phyloP scores from a whole-genome alignment of 2,888 invertebrate genomes.

The Drosophila anceps region DNA sequence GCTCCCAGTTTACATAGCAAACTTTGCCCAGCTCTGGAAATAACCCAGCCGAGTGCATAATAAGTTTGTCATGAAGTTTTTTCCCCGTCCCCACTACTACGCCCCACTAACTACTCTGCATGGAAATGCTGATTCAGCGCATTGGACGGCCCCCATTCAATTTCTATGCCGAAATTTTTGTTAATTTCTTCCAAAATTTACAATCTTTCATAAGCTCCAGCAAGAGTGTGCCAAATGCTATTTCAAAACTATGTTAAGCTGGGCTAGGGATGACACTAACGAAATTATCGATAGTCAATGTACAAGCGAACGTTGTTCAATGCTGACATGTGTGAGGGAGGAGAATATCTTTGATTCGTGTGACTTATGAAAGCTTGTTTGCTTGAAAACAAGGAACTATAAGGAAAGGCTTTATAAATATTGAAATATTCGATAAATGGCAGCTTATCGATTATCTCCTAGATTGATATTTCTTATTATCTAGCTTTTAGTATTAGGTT shows the following conservation, averaged over 20 bases:
- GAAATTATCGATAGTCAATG: constrained; percentile 1
- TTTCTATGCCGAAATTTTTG: constrained; percentile 33
- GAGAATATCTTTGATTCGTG: background rate
- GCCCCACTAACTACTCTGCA: constrained; percentile 18
- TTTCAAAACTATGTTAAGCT: background rate
- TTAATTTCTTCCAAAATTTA: constrained; percentile 43
- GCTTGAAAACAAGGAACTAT: background rate
- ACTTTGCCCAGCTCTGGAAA: constrained; percentile 66
- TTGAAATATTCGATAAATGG: background rate
- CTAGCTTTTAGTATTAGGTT: background rate
- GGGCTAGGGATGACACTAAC: background rate
- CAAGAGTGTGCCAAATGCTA: constrained; percentile 21
- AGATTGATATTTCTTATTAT: too few relatives aligned
- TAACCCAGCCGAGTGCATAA: constrained; percentile 66
- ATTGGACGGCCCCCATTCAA: constrained; percentile 26
- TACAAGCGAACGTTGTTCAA: background rate
- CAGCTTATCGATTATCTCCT: background rate
- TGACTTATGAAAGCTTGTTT: background rate
- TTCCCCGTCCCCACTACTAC: background rate
- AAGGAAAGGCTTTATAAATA: too few relatives aligned
- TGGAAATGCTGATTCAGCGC: constrained; percentile 53
- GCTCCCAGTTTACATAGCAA: constrained; percentile 72
- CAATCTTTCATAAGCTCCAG: constrained; percentile 23
- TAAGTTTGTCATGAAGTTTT: constrained; percentile 65
- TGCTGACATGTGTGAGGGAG: background rate